phyloP scores from a whole-genome alignment of 2,797 vertebrate genomes.

The Poeciliopsis turneri region DNA sequence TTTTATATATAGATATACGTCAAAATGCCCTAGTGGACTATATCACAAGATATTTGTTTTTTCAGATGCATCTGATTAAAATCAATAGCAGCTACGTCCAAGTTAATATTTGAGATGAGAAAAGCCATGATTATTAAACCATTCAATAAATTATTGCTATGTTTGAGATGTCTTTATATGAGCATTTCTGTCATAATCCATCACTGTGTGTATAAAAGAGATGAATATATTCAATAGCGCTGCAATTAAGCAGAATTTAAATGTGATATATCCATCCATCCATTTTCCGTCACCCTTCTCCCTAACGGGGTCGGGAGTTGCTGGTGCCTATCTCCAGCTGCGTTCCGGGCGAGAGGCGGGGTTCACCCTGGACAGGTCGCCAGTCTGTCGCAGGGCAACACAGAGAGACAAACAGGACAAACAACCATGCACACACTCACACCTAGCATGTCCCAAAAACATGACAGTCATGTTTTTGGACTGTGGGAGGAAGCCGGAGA shows the following conservation, averaged over 20 bases:
- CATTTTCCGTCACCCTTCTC: no score
- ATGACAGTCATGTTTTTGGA: no score
- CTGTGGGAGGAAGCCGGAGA: no score
- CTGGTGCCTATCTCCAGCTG: no score
- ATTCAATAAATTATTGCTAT: background rate
- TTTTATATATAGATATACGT: background rate
- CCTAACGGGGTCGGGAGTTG: no score
- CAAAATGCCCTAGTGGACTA: background rate
- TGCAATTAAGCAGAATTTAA: background rate
- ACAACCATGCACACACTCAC: no score
- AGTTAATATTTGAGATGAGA: background rate
- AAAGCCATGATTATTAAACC: background rate
- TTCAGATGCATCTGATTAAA: background rate
- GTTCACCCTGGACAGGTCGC: no score
- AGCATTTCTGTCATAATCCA: background rate
- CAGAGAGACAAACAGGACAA: no score
- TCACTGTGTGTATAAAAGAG: background rate
- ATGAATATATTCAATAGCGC: background rate
- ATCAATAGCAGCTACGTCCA: background rate
- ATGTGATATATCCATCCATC: no score
- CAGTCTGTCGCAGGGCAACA: no score
- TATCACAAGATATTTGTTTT: background rate
- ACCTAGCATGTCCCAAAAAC: no score
- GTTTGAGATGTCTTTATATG: background rate
- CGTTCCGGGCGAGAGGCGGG: no score